These are phyloP conservation scores for Pegea sp. DNA, from an alignment of 23 tunicate species.

Conservation along the genomic window DNA sequence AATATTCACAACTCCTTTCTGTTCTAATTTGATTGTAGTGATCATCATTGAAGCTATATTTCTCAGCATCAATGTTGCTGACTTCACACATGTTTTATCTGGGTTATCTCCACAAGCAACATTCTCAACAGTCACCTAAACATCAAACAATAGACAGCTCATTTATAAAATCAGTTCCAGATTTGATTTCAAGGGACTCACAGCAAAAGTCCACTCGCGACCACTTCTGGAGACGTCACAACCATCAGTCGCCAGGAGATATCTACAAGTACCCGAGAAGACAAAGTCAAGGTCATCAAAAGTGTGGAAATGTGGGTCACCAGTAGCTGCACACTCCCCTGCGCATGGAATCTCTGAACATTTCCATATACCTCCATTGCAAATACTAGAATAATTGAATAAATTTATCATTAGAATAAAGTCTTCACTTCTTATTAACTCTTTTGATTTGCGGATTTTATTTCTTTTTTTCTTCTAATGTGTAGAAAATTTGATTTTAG, in stretches of 20 bases:
- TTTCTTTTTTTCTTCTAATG: too few species aligned
- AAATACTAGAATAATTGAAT: too few species aligned
- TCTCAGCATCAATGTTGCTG: slow-evolving; percentile 25
- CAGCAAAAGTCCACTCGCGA: slow-evolving; percentile 47
- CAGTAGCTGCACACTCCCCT: slow-evolving; percentile 85
- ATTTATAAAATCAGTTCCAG: background rate
- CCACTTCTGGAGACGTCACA: slow-evolving; percentile 15
- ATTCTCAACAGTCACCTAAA: slow-evolving; percentile 52
- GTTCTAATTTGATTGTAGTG: slow-evolving; percentile 42
- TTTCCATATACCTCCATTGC: slow-evolving; percentile 69
- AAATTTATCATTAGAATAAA: too few species aligned
- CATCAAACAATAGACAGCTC: background rate
- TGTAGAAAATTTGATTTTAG: too few species aligned
- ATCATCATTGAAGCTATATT: slow-evolving; percentile 6
- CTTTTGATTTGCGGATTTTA: too few species aligned
- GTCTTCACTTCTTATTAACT: too few species aligned
- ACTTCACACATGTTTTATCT: slow-evolving; percentile 44
- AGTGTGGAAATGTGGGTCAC: slow-evolving; percentile 81
- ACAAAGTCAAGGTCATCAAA: slow-evolving; percentile 59
- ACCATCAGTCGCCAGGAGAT: slow-evolving; percentile 85
- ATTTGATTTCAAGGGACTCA: slow-evolving; percentile 2
- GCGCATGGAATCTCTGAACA: slow-evolving; percentile 50
- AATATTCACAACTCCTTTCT: slow-evolving; percentile 45
- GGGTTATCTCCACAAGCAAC: slow-evolving; percentile 48
- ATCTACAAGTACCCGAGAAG: slow-evolving; percentile 72